These are phyloP conservation scores for Centrocercus urophasianus DNA, from an alignment of 2,113 vertebrate genomes.

Conservation along the genomic window DNA sequence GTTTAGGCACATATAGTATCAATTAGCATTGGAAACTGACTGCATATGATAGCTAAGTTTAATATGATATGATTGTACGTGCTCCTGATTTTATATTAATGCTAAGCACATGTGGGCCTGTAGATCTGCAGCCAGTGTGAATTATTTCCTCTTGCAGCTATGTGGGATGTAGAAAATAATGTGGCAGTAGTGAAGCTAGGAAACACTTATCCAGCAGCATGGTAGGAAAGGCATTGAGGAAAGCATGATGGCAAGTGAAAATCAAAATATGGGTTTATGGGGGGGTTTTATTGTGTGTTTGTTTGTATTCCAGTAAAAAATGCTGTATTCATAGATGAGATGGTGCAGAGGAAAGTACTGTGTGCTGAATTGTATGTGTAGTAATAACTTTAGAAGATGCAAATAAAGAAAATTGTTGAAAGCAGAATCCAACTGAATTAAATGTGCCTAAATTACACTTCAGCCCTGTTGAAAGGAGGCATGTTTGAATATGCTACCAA, in stretches of 20 bases:
- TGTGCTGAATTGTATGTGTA: background rate
- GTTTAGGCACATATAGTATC: background rate
- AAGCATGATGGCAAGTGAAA: background rate
- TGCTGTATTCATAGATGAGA: background rate
- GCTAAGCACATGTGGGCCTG: constrained; percentile 1
- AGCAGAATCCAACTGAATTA: background rate
- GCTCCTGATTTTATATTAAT: constrained; percentile 35
- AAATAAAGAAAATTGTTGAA: background rate
- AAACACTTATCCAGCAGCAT: background rate
- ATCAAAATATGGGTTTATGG: background rate
- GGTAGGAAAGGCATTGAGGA: background rate
- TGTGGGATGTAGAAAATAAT: background rate
- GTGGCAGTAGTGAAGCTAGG: background rate
- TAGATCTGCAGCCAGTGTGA: background rate
- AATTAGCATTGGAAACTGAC: background rate
- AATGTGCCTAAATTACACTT: background rate
- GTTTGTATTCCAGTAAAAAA: background rate
- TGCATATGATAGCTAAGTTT: background rate
- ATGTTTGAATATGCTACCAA: background rate
- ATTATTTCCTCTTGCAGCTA: constrained; percentile 10
- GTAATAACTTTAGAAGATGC: background rate
- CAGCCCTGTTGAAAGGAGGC: background rate
- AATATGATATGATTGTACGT: background rate
- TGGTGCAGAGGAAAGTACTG: background rate
- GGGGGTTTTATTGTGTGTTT: background rate